Base-by-base conservation (phyloP, 2,113 vertebrate species). In the Talpa occidentalis region DNA sequence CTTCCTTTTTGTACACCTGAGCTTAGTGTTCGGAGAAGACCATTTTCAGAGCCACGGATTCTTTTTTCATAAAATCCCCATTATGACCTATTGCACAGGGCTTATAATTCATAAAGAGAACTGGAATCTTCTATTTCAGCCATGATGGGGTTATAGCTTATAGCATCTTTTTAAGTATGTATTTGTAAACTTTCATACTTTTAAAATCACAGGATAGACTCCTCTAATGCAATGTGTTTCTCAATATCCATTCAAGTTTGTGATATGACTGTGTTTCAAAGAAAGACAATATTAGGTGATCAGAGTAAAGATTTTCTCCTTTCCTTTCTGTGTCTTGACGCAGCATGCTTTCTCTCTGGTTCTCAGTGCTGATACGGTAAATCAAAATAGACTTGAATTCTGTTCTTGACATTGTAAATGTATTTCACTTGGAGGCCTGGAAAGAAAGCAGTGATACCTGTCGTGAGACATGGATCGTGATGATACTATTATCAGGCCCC, bases 51-150 rank as follows among this genome's bases (percentile, higher is more conserved):
- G 83, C 17, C 19, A 54, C 12, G 11, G 10, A 42, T 24, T 28
- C 11, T 64, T 95, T 66, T 40, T 19, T 15, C 69, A 83, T 21
- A 86, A 74, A 81, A 80, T 62, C 8, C 19, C 79, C 81, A 47
- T 83, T 88, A 28, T 59, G 49, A 81, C 60, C 35, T 94, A 62
- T 32, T 85, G 90, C 90, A 28, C 62, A 76, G 85, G 24, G 12
- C 19, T 89, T 83, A 44, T 67, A 70, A 82, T 12, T 92, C 26
- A 85, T 81, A n/a, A 30, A 70, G 37, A 85, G 21, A 83, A 77
- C 78, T 89, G 56, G 35, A 85, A 79, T 91, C 95, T 95, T 26
- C 9, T 66, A 64, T 93, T 83, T 94, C 52, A 73, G 16, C 79
- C 14, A 28, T 92, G 64, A 82, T 7, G 76, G 26, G 14, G 10